Evolutionary conservation across 2,888 invertebrate genomes (phyloP), one percentile per base, ranked within the genome.

Genomic region (Ectemnius cavifrons): DNA sequence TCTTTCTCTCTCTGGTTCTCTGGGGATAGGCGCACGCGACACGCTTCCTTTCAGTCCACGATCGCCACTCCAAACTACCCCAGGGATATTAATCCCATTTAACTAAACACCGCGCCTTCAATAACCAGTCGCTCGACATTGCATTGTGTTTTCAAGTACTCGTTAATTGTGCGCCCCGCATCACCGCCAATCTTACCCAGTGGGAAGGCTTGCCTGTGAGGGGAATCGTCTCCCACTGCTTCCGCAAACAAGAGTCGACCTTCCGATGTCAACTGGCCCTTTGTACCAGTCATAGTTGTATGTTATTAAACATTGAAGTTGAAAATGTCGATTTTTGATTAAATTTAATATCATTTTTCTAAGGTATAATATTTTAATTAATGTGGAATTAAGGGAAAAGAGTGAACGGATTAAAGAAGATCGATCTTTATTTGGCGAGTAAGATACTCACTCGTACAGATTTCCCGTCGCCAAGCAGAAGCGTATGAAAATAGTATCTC

Each of bases 31-130:
- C 85, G 81, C 85, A 80, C 86, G 79, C 68, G 82, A 80, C 81
- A 80, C 77, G 84, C 74, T 67, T 69, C 67, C 75, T 62, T 78
- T 69, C 72, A 52, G 49, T 77, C 60, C 67, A 68, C 68, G 46
- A 52, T 27, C 52, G 71, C 81, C 80, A 85, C 84, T 85, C 62
- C 79, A 85, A 73, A 78, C 80, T 70, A 78, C 83, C 83, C 82
- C 77, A 75, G 73, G 81, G 81, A 80, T 76, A 86, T 86, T 86
- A 86, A 85, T 87, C 82, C 81, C 82, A 80, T 87, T 86, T 86
- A 82, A 85, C 85, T 85, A 79, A 82, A 81, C 85, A 79, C 67
- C 68, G 73, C 84, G 78, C 67, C 68, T 72, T 49, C 58, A 57
- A 63, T 72, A 78, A 67, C 59, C 61, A 47, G 14, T 4, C 63